Evolutionary conservation across 2,113 vertebrate genomes (phyloP).

Genomic region (Empidonax traillii): DNA sequence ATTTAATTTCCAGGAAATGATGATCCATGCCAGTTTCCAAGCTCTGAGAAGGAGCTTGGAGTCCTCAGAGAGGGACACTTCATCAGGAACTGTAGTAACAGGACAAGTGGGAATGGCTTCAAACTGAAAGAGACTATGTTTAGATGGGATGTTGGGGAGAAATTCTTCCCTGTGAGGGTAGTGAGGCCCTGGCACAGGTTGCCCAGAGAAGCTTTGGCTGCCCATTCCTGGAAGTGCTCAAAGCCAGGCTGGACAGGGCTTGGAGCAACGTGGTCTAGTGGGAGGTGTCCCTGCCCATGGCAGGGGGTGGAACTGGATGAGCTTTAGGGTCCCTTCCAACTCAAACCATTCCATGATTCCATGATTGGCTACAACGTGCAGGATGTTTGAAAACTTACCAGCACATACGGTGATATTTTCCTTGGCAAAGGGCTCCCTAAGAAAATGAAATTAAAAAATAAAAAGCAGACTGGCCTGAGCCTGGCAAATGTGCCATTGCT

Average conservation of each 20-base stretch:
- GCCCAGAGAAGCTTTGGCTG: background rate
- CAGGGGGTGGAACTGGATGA: accelerated
- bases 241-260: background rate
- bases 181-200: accelerated
- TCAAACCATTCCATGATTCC: background rate
- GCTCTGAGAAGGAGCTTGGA: background rate
- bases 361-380: accelerated
- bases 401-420: accelerated
- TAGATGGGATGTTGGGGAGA: background rate
- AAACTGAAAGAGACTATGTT: background rate
- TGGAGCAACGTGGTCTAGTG: accelerated
- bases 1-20: background rate
- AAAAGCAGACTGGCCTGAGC: background rate
- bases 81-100: background rate
- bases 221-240: background rate
- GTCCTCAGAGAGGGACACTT: background rate
- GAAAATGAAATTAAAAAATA: background rate
- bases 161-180: background rate
- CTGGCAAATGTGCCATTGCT: background rate
- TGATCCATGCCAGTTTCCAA: background rate
- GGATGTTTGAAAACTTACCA: background rate
- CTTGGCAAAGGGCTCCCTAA: background rate
- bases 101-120: background rate
- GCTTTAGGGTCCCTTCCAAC: background rate
- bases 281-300: background rate